phyloP scores from a whole-genome alignment of 2,797 vertebrate genomes.

The Sitta carolinensis region DNA sequence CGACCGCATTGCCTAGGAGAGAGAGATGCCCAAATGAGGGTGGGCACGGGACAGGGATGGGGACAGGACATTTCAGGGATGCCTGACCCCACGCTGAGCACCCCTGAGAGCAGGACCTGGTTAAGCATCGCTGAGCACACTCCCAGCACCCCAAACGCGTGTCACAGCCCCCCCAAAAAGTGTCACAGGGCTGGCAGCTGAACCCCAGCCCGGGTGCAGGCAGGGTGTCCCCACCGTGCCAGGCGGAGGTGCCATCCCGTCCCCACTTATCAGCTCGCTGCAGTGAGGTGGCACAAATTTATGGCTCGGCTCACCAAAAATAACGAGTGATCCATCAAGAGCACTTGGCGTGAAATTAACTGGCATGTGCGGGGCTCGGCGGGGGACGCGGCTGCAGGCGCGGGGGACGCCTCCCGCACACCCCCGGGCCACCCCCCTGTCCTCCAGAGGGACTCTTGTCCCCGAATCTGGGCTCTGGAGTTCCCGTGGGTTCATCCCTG shows the following conservation, averaged over 20 bases:
- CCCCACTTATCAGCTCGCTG: constrained; percentile 65
- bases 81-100: neutral
- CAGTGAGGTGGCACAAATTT: constrained; percentile 79
- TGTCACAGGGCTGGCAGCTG: neutral
- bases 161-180: neutral
- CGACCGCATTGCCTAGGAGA: constrained; percentile 82
- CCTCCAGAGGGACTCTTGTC: neutral
- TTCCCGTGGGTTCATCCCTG: accelerated
- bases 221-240: accelerated
- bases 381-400: neutral
- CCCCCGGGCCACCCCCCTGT: neutral
- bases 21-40: constrained; percentile 8
- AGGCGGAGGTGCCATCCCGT: neutral
- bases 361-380: constrained; percentile 62
- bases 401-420: accelerated
- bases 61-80: neutral
- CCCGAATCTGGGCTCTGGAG: accelerated
- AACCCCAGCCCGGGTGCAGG: accelerated
- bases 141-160: accelerated
- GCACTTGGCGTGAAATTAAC: constrained; percentile 81
- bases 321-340: constrained; percentile 82
- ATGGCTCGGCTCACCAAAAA: constrained; percentile 81
- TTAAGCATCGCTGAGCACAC: neutral
- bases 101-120: neutral
- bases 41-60: neutral